Conservation (phyloP, 2,888 invertebrate genomes). For the Campoplex capitator region DNA sequence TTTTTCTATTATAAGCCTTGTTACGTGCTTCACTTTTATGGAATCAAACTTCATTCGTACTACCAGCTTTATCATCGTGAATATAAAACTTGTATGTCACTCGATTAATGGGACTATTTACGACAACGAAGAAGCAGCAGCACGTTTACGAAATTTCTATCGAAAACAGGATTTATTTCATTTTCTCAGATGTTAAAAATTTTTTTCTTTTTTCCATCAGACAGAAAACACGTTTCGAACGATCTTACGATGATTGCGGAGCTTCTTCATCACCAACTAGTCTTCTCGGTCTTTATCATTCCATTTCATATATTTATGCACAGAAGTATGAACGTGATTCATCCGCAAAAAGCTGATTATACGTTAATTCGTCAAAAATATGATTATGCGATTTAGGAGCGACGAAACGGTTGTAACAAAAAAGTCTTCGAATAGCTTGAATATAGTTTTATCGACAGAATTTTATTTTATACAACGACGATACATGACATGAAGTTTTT, state of each 20-base stretch:
- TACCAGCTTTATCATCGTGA: neutral
- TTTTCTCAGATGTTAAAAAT: neutral
- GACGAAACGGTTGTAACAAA: too few relatives aligned
- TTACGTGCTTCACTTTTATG: neutral
- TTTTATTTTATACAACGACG: too few relatives aligned
- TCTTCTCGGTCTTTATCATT: neutral
- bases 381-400: too few relatives aligned
- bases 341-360: neutral
- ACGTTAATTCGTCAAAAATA: too few relatives aligned
- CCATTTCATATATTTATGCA: neutral
- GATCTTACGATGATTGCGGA: neutral
- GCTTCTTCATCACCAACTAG: neutral
- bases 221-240: neutral
- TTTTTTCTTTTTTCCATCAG: neutral
- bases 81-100: neutral
- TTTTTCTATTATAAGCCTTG: neutral
- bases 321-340: neutral
- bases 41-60: neutral
- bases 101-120: neutral
- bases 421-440: neutral
- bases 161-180: neutral
- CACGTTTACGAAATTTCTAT: too few relatives aligned
- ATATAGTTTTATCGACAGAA: too few relatives aligned
- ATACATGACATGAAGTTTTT: too few relatives aligned
- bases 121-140: neutral